Percentiles rank a stretch among this genome's conserved stretches.
phyloP scores from a whole-genome alignment of 2,888 invertebrate species.

The Argynnis bischoffii region DNA sequence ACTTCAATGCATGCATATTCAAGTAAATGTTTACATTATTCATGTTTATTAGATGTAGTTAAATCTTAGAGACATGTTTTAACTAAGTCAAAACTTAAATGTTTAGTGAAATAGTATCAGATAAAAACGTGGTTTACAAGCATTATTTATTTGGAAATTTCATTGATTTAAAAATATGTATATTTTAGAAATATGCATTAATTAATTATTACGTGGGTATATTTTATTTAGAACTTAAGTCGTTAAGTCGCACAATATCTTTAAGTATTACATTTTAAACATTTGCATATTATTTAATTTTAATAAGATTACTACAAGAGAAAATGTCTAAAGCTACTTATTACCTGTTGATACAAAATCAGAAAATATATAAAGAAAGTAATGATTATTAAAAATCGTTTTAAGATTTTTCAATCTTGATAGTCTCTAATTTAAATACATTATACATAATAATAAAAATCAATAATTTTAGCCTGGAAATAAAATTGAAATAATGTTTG shows the following conservation, averaged over 20 bases:
- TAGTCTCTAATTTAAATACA: background rate
- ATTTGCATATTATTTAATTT: too few relatives aligned
- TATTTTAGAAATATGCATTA: background rate
- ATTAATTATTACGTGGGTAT: background rate
- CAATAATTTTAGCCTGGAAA: slow-evolving; percentile 1
- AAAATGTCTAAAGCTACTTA: too few relatives aligned
- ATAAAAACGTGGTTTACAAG: slow-evolving; percentile 14
- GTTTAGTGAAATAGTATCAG: slow-evolving; percentile 27
- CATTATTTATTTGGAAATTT: background rate
- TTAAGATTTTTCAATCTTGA: background rate
- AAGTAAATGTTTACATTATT: slow-evolving; percentile 20
- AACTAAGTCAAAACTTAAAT: slow-evolving; percentile 33
- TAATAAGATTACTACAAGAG: background rate
- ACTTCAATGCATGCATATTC: slow-evolving; percentile 18
- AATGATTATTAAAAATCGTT: too few relatives aligned
- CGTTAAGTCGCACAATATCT: too few relatives aligned
- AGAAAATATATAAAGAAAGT: too few relatives aligned
- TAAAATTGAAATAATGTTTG: slow-evolving; percentile 26
- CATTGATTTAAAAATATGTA: too few relatives aligned
- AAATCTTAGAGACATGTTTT: slow-evolving; percentile 33
- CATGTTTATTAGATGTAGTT: slow-evolving; percentile 34
- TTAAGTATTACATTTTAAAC: too few relatives aligned
- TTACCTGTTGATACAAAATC: too few relatives aligned
- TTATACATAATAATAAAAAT: background rate
- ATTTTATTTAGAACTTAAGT: background rate